Conservation (phyloP, 2,888 invertebrate species). For the Drosophila nigricruria region DNA sequence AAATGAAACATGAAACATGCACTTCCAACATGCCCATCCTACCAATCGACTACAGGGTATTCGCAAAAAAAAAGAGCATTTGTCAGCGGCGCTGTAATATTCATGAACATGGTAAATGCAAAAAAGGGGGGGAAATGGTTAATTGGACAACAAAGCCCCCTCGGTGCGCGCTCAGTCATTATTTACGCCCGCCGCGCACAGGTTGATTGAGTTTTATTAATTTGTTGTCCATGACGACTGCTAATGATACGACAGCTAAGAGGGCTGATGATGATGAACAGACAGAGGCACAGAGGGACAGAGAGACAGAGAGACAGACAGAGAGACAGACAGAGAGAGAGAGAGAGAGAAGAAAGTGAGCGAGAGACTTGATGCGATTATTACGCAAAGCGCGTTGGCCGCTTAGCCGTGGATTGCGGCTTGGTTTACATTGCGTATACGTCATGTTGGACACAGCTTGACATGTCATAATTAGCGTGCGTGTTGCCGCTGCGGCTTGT, state of each 20-base stretch:
- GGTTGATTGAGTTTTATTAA: constrained; percentile 76
- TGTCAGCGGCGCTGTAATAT: constrained; percentile 23
- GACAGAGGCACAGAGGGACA: neutral
- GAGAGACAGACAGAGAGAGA: neutral
- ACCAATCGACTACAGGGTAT: constrained; percentile 12
- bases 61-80: constrained; percentile 37
- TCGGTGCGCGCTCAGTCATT: neutral
- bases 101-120: constrained; percentile 3
- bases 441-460: constrained; percentile 47
- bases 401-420: constrained; percentile 43
- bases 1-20: too few relatives aligned
- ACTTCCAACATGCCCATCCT: neutral
- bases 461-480: constrained; percentile 73
- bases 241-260: constrained; percentile 48
- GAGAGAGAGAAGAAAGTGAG: neutral
- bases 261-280: constrained; percentile 27
- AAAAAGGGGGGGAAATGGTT: constrained; percentile 17
- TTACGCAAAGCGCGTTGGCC: constrained; percentile 36
- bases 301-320: neutral
- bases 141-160: constrained; percentile 15
- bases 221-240: constrained; percentile 59
- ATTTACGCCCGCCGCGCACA: constrained; percentile 13
- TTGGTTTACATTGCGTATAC: constrained; percentile 70
- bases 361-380: constrained; percentile 22
- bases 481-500: constrained; percentile 22